Percentiles rank a stretch among this genome's conserved stretches.
phyloP scores from a whole-genome alignment of 2,797 vertebrate genomes.

The Allobates femoralis region DNA sequence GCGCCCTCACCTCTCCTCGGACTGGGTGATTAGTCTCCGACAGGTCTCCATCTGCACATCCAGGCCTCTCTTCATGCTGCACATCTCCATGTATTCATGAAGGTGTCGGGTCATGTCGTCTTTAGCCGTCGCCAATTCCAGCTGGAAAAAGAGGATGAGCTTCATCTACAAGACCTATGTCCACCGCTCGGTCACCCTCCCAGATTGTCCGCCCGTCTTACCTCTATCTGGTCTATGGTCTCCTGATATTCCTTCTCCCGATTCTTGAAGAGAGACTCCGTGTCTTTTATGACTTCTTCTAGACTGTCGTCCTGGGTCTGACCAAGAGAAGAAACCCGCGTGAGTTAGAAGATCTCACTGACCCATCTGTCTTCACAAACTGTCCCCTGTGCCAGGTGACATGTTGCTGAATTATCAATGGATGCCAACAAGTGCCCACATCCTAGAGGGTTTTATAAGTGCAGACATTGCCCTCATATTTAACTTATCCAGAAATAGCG shows the following conservation, averaged over 20 bases:
- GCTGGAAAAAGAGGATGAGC: constrained; percentile 69
- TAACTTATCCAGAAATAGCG: neutral
- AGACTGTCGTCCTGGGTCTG: constrained; percentile 89
- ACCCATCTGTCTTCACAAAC: neutral
- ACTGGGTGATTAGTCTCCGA: constrained; percentile 94
- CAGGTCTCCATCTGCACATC: constrained; percentile 97
- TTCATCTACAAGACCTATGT: neutral
- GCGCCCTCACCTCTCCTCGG: constrained; percentile 82
- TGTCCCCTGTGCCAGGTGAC: neutral
- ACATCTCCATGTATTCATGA: constrained; percentile 99
- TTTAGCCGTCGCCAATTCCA: constrained; percentile 95
- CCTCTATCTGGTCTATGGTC: constrained; percentile 98
- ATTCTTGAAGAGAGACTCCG: constrained; percentile 94
- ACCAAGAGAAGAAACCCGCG: neutral
- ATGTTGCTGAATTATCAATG: neutral
- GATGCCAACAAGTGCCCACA: neutral
- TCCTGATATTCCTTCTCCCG: constrained; percentile 97
- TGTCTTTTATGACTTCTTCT: constrained; percentile 97
- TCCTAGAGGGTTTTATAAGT: neutral
- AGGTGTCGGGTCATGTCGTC: constrained; percentile 96
- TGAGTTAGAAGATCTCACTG: neutral
- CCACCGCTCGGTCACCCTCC: neutral
- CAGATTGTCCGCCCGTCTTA: constrained; percentile 68
- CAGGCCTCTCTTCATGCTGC: constrained; percentile 95
- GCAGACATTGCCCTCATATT: neutral